Base-by-base conservation (phyloP, 2,113 vertebrate genomes). In the Amblyornis subalaris region DNA sequence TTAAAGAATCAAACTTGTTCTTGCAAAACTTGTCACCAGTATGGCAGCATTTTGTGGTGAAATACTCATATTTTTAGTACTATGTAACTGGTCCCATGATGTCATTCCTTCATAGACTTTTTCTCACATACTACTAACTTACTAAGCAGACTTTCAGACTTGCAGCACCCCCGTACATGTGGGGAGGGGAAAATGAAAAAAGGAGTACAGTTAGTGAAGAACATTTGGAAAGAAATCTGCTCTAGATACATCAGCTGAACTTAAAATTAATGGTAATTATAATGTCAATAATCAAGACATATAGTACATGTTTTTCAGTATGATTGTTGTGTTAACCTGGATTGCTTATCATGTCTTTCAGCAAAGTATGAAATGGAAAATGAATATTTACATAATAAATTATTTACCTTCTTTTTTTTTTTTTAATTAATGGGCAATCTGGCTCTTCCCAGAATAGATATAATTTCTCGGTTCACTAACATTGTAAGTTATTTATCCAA, bases 381-480 rank as follows among this genome's bases (percentile, higher is more conserved):
- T 47, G 7, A 95, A 53, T 84, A 60, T 48, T 69, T 31, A 50
- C 14, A 21, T 67, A 67, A 60, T 42, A 90, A 92, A 78, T 72
- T 81, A 79, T 69, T 38, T 77, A 55, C 10, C 61, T 73, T 2
- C 61, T 73, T 2, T 19, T 12, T n/a, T 42, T 40, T 57, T 20
- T 48, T 85, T 66, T 16, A 72, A 90, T 90, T 93, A 89, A 54
- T 58, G 42, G 15, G 7, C 78, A 94, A 91, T 93, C 77, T 95
- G 78, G 6, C 61, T 54, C 54, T 89, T 88, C 45, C 76, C 42
- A 77, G 86, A 94, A 75, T n/a, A 85, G 40, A 89, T 44, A 5
- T 38, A 81, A 81, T 3, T 77, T 93, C 90, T 94, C 17, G 5
- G 47, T 88, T 94, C 62, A 95, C 76, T 66, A 88, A 73, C 62